Percentiles rank a stretch among this genome's conserved stretches.
Evolutionary conservation across 2,113 vertebrate species (phyloP).

Genomic region (Glareola pratincola): DNA sequence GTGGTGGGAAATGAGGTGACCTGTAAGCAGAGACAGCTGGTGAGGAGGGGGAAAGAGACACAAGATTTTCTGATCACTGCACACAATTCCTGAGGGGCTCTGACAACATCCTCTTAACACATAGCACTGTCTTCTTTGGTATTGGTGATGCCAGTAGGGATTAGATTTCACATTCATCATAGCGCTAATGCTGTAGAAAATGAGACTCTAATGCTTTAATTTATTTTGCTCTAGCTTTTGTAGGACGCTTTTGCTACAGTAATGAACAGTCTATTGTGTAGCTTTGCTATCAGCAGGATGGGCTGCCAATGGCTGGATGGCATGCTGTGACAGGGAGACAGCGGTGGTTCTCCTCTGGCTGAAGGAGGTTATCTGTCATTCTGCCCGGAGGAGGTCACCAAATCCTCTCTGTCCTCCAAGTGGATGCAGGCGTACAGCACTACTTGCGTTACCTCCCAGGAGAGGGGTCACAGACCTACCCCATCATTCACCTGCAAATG

Average conservation of each 20-base stretch:
- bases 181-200: slow-evolving; percentile 1
- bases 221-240: slow-evolving; percentile 24
- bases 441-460: neutral
- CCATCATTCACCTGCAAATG: neutral
- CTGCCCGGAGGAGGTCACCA: neutral
- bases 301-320: neutral
- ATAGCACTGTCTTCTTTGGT: neutral
- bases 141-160: neutral
- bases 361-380: neutral
- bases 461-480: neutral
- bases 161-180: slow-evolving; percentile 2
- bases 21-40: neutral
- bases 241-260: neutral
- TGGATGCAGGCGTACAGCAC: neutral
- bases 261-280: neutral
- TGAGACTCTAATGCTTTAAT: neutral
- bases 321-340: neutral
- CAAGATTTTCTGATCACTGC: neutral
- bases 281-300: neutral
- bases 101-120: neutral
- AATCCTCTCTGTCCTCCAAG: neutral
- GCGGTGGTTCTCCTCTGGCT: neutral
- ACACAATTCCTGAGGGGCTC: neutral
- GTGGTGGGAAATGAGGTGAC: neutral
- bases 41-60: neutral